These are phyloP conservation scores for Paralichthys olivaceus DNA, from an alignment of 2,113 vertebrate genomes.

Conservation along the genomic window DNA sequence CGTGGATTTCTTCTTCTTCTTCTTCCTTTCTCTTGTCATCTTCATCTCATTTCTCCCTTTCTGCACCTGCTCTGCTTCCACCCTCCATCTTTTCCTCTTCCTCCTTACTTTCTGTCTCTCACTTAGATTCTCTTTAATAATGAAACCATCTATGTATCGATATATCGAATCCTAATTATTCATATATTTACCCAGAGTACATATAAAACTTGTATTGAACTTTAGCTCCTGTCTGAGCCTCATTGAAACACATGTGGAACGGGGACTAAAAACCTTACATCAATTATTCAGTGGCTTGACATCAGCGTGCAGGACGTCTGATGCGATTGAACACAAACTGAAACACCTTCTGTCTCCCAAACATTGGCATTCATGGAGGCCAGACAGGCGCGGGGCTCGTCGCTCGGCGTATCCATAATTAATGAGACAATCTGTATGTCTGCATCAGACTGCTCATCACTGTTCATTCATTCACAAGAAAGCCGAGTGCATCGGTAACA, in stretches of 20 bases:
- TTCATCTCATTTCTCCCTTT: too few species aligned
- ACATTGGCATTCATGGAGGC: slow-evolving; percentile 16
- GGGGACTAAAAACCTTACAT: slow-evolving; percentile 23
- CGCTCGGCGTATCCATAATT: slow-evolving; percentile 39
- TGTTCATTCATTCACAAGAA: slow-evolving; percentile 14
- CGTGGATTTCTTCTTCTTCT: too few species aligned
- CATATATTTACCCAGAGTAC: too few species aligned
- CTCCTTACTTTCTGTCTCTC: background rate
- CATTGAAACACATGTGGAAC: slow-evolving; percentile 19
- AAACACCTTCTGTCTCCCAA: slow-evolving; percentile 42
- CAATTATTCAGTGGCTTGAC: slow-evolving; percentile 52
- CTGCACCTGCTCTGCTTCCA: too few species aligned
- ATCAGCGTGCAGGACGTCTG: slow-evolving; percentile 27
- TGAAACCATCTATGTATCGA: too few species aligned
- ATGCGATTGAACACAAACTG: slow-evolving; percentile 41
- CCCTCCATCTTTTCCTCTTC: too few species aligned
- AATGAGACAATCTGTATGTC: slow-evolving; percentile 46
- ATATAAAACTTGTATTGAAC: too few species aligned
- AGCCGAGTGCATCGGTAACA: background rate
- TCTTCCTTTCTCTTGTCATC: too few species aligned
- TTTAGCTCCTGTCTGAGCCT: too few species aligned
- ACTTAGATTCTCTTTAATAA: too few species aligned
- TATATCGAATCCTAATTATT: too few species aligned
- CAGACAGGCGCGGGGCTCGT: slow-evolving; percentile 5
- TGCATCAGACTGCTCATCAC: slow-evolving; percentile 7